Base-by-base conservation (phyloP, 2,797 vertebrate genomes). In the Gymnopithys bicolor region DNA sequence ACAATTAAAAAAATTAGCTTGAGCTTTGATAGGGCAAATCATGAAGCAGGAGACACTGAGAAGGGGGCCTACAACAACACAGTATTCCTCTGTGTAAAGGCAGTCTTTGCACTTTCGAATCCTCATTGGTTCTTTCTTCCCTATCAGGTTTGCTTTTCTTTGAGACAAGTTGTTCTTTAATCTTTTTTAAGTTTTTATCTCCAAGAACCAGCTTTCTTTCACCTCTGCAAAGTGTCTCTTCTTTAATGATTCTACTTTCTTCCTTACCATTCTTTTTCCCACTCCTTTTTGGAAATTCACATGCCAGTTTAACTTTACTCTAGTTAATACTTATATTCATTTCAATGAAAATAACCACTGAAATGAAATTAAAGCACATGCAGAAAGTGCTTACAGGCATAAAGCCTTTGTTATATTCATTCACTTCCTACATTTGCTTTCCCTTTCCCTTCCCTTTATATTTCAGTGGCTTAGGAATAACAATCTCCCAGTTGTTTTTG, bases 101-200 rank as follows among this genome's bases (percentile, higher is more conserved):
- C 49, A 93, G 51, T 41, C 85, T 84, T 35, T 2, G 2, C 0
- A 1, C 66, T 68, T 75, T 18, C 0, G 1, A 93, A 86, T 76
- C n/a, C 23, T 84, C 35, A 32, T 75, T 75, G 66, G 51, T 55
- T 90, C 80, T 41, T 78, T 39, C 80, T 75, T 88, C 74, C 35
- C 41, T 63, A 93, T 70, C 74, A 82, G 67, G 77, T 93, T 85
- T 91, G 60, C 51, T 93, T 60, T 78, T 71, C 55, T 88, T 49
- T 86, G 53, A 94, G 39, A 81, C 46, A 84, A 88, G 62, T 81
- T 78, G 53, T 86, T 86, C 88, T 93, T 93, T 85, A 68, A 95
- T 95, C 74, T 93, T 91, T 90, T 86, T 82, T 7, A 95, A 91
- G 87, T 94, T 96, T 95, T 95, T 96, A 96, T 95, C 95, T 95